Conservation (phyloP, 2,113 vertebrate genomes). For the Anser brachyrhynchus region DNA sequence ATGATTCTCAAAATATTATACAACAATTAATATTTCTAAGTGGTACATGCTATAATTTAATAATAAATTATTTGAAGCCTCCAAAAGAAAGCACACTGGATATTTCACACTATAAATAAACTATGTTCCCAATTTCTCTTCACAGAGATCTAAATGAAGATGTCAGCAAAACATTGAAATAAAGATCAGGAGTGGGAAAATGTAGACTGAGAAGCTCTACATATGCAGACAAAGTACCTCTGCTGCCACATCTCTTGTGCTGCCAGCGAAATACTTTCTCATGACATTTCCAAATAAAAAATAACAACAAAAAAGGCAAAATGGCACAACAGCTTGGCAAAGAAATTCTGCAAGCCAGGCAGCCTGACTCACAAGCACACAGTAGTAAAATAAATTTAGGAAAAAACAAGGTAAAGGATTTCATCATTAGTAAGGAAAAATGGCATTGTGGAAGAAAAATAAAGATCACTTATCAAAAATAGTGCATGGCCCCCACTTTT, state of each 20-base stretch:
- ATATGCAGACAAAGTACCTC: conserved; percentile 3
- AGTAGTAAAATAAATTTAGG: background rate
- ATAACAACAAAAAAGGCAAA: background rate
- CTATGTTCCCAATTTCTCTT: background rate
- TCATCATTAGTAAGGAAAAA: background rate
- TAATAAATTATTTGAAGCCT: background rate
- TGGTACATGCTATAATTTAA: background rate
- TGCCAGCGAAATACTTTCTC: background rate
- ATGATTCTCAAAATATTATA: background rate
- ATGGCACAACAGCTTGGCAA: background rate
- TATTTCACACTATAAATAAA: conserved; percentile 6
- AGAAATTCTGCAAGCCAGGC: background rate
- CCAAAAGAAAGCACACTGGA: background rate
- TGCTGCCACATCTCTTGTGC: background rate
- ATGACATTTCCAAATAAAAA: background rate
- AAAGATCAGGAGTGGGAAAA: background rate
- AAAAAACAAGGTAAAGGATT: background rate
- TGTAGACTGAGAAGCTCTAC: background rate
- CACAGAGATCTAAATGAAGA: conserved; percentile 7
- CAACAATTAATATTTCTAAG: background rate
- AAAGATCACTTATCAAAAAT: background rate
- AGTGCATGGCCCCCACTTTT: background rate
- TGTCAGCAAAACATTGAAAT: conserved; percentile 7
- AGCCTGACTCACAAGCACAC: background rate
- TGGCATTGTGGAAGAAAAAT: background rate